phyloP scores from a whole-genome alignment of 2,113 vertebrate genomes.

The Platichthys flesus region DNA sequence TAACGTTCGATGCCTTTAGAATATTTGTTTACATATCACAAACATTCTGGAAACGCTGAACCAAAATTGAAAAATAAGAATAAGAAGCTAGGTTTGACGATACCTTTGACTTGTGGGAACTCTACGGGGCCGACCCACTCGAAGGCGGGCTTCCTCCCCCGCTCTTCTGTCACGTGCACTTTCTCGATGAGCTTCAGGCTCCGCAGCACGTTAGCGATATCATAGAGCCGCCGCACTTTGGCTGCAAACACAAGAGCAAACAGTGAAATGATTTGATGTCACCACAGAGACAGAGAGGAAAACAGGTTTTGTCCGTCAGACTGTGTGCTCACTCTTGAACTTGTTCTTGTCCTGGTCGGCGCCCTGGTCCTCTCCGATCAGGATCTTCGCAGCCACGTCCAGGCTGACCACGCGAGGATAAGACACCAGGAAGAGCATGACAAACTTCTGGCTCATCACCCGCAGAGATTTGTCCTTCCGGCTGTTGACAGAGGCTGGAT shows the following conservation, averaged over 20 bases:
- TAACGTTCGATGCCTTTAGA: neutral
- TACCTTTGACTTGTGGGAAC: slow-evolving; percentile 82
- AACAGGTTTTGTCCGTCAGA: neutral
- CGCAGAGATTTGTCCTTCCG: slow-evolving; percentile 96
- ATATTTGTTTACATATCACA: too few relatives aligned
- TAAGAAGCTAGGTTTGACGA: neutral
- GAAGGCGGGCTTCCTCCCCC: slow-evolving; percentile 95
- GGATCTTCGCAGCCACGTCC: slow-evolving; percentile 94
- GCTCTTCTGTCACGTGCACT: slow-evolving; percentile 91
- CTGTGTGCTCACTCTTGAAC: slow-evolving; percentile 92
- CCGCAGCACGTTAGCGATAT: slow-evolving; percentile 96
- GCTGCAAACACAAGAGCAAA: slow-evolving; percentile 78
- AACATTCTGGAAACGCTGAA: too few relatives aligned
- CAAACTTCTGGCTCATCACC: slow-evolving; percentile 99
- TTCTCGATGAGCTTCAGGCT: slow-evolving; percentile 97
- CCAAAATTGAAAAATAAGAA: neutral
- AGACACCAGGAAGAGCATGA: slow-evolving; percentile 97
- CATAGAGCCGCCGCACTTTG: slow-evolving; percentile 95
- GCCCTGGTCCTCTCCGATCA: slow-evolving; percentile 93
- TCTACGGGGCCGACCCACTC: slow-evolving; percentile 93
- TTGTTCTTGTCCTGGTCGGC: slow-evolving; percentile 95
- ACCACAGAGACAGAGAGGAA: neutral
- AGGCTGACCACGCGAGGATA: slow-evolving; percentile 91
- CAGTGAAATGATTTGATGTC: neutral
- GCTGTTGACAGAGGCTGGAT: slow-evolving; percentile 91